Evolutionary conservation across 2,113 vertebrate genomes (phyloP), one percentile per base, ranked within the genome.

Genomic region (Crotalus helleri): DNA sequence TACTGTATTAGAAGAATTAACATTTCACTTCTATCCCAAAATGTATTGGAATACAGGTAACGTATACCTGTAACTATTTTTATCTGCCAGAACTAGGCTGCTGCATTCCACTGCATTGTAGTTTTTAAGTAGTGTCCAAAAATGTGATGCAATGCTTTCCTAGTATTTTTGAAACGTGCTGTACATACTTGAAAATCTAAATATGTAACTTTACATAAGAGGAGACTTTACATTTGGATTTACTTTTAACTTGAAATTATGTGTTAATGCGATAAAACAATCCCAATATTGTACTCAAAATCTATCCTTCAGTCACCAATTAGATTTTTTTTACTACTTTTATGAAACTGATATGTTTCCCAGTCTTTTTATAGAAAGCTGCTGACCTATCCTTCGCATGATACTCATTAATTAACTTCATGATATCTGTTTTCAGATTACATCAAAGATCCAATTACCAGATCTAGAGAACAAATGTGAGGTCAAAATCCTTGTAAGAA

Each of bases 281-380:
- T 26, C 51, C 46, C 85, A 54, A 88, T 15, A 10, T 53, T 87
- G 13, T 39, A 23, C 17, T 23, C 24, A 53, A 69, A 12, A 69
- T 13, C 2, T 1, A 21, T n/a, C 90, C 58, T n/a, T 94, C 21
- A 64, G n/a, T 15, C 91, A 53, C n/a, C 61, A 61, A 64, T 4
- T 23, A 21, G 4, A 54, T 39, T 53, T 6, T 33, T 49, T 86
- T 86, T 4, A 5, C 1, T 51, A 29, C 2, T 33, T 49, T 49
- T 39, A 49, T 58, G 24, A 46, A 13, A 49, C 33, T 92, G 4
- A 23, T 15, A n/a, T 23, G 33, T 91, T 61, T 90, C n/a, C 29
- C 13, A 92, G 95, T 61, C 49, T 92, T 91, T 87, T 81, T 53
- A 54, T 69, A 96, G 90, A 94, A 94, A 29, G 44, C 54, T 93